Percentiles rank a stretch among this genome's conserved stretches.
Evolutionary conservation across 2,888 invertebrate genomes (phyloP).

Genomic region (Tinea semifulvella): DNA sequence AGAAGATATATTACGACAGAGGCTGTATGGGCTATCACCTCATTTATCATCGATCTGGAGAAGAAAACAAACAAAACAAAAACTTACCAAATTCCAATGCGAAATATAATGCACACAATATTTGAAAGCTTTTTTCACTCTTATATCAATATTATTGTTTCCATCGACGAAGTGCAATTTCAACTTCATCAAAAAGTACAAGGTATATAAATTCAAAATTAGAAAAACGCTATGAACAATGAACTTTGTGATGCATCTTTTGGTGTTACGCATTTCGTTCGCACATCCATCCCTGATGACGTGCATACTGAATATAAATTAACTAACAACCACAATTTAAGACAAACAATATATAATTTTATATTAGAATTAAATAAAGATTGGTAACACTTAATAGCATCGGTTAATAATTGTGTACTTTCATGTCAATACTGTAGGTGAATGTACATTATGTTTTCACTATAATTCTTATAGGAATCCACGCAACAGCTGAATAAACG

Average conservation of each 20-base stretch:
- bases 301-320: background rate
- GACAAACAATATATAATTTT: no score
- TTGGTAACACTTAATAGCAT: no score
- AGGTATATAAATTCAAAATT: background rate
- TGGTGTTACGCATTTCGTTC: background rate
- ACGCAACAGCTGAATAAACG: no score
- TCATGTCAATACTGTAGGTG: no score
- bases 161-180: background rate
- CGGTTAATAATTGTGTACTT: no score
- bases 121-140: background rate
- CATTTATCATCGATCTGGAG: no score
- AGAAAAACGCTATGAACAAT: background rate
- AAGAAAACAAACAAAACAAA: background rate
- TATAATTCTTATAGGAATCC: no score
- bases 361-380: no score
- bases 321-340: no score
- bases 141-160: background rate
- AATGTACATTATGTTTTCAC: no score
- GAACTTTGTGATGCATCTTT: background rate
- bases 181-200: background rate
- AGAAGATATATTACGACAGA: no score
- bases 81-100: slow-evolving; percentile 2
- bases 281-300: background rate
- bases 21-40: no score
- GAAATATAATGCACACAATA: background rate